Conservation (phyloP, 1,140 invertebrate species). For the Drosophila sp. region DNA sequence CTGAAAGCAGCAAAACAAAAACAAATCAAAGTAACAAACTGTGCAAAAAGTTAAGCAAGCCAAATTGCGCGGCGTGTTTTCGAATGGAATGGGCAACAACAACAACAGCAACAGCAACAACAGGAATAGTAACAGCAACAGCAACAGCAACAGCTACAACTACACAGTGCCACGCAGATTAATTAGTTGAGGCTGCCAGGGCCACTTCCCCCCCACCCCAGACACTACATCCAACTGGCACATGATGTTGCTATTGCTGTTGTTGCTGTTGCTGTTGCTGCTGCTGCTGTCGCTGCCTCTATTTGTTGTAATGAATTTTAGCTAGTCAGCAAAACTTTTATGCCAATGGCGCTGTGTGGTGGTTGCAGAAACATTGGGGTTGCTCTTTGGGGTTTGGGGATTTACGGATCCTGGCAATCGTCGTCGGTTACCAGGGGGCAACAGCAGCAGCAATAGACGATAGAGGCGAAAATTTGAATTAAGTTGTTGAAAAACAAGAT, state of each 20-base stretch:
- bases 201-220: constrained; percentile 12
- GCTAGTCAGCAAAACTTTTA: constrained; percentile 83
- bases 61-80: constrained; percentile 73
- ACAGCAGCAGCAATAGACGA: constrained; percentile 17
- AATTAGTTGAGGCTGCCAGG: constrained; percentile 80
- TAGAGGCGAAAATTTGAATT: constrained; percentile 65
- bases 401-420: constrained; percentile 16
- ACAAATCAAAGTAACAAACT: constrained; percentile 82
- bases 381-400: background rate
- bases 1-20: constrained; percentile 39
- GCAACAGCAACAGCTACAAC: constrained; percentile 23
- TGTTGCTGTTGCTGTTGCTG: constrained; percentile 3
- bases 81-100: constrained; percentile 27
- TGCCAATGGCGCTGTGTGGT: constrained; percentile 70
- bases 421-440: constrained; percentile 21
- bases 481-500: constrained; percentile 80
- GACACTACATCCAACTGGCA: constrained; percentile 59
- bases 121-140: background rate
- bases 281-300: constrained; percentile 27
- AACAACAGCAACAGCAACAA: background rate
- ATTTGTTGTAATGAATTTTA: constrained; percentile 83
- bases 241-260: constrained; percentile 37
- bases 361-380: constrained; percentile 13
- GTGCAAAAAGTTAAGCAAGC: constrained; percentile 79
- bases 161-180: constrained; percentile 71